Evolutionary conservation across 2,113 vertebrate genomes (phyloP).

Genomic region (Empidonax alnorum): DNA sequence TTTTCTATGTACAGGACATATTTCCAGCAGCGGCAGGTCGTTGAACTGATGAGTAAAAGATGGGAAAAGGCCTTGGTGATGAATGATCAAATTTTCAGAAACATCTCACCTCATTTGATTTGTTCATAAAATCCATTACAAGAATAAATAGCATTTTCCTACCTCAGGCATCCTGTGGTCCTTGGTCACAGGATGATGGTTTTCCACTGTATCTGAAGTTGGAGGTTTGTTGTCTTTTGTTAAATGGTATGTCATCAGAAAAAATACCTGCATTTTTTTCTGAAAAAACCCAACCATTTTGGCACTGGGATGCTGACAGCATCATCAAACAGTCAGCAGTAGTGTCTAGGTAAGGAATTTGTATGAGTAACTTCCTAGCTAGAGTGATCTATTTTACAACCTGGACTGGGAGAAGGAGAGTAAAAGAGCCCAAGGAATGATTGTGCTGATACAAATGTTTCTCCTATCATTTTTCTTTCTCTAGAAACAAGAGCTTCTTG

Average conservation of each 20-base stretch:
- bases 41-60: constrained; percentile 58
- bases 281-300: not conserved
- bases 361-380: constrained; percentile 6
- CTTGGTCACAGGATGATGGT: constrained; percentile 44
- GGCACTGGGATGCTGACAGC: not conserved
- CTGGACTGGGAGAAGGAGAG: not conserved
- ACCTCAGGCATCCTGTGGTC: constrained; percentile 29
- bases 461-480: constrained; percentile 15
- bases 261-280: not conserved
- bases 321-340: constrained; percentile 39
- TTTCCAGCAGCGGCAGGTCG: constrained; percentile 15
- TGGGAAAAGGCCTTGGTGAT: constrained; percentile 55
- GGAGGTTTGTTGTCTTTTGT: constrained; percentile 18
- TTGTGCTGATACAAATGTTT: not conserved
- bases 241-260: constrained; percentile 35
- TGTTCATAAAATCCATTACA: constrained; percentile 63
- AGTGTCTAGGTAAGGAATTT: constrained; percentile 27
- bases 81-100: constrained; percentile 68
- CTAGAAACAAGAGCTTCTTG: not conserved
- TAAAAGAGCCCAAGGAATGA: not conserved
- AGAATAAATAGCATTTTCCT: constrained; percentile 68
- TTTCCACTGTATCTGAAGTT: constrained; percentile 49
- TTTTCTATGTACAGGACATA: not conserved
- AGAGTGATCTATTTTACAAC: not conserved
- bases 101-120: constrained; percentile 67